Percentiles rank a stretch among this genome's conserved stretches.
These are phyloP conservation scores for Plotosus lineatus DNA, from an alignment of 2,113 vertebrate genomes.

Conservation along the genomic window DNA sequence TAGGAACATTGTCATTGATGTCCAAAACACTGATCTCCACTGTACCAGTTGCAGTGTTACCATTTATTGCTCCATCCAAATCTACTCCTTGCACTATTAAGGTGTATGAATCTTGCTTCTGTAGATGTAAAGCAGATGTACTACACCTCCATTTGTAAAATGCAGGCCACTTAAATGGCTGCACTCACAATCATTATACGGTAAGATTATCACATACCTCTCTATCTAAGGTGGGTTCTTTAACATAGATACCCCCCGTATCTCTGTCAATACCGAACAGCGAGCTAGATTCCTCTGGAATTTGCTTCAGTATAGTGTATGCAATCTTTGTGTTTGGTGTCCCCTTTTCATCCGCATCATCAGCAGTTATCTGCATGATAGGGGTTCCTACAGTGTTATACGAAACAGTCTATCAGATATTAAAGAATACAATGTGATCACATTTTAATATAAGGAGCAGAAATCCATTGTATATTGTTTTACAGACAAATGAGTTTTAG, in stretches of 20 bases:
- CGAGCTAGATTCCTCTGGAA: slow-evolving; percentile 50
- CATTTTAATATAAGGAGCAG: not conserved
- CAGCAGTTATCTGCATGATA: slow-evolving; percentile 64
- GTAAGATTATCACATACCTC: slow-evolving; percentile 61
- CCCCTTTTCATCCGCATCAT: slow-evolving; percentile 63
- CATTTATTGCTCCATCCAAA: slow-evolving; percentile 56
- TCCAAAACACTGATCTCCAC: slow-evolving; percentile 67
- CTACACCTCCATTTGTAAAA: not conserved
- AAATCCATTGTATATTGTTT: not conserved
- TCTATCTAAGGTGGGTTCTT: slow-evolving; percentile 66
- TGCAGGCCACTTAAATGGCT: not conserved
- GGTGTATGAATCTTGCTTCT: slow-evolving; percentile 63
- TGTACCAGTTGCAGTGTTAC: slow-evolving; percentile 66
- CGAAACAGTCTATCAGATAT: slow-evolving; percentile 29
- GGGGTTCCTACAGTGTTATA: slow-evolving; percentile 57
- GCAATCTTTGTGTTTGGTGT: slow-evolving; percentile 62
- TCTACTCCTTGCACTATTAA: slow-evolving; percentile 65
- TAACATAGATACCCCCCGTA: slow-evolving; percentile 66
- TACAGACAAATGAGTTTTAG: not conserved
- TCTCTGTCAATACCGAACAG: slow-evolving; percentile 65
- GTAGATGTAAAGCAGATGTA: not conserved
- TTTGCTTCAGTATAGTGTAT: slow-evolving; percentile 69
- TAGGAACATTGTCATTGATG: slow-evolving; percentile 73
- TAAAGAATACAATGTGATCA: not conserved
- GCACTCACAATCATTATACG: not conserved